A percentile compares a stretch with the other conserved stretches of the same genome.
Conservation (phyloP, 2,797 vertebrate species). For the Lacerta bilineata region DNA sequence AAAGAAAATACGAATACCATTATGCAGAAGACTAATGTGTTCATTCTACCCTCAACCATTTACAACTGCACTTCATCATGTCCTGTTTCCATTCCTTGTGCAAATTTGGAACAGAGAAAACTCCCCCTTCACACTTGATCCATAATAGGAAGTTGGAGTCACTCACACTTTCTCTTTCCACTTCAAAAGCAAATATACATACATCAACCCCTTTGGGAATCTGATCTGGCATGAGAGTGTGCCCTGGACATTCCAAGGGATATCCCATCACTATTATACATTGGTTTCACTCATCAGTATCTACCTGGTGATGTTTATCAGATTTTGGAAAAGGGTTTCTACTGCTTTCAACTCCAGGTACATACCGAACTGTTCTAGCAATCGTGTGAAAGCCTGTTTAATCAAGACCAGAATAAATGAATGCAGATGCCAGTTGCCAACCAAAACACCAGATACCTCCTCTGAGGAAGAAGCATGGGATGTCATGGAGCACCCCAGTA, state of each 20-base stretch:
- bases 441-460: no score
- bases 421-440: background rate
- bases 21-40: background rate
- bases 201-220: background rate
- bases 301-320: background rate
- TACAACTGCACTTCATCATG: background rate
- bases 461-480: no score
- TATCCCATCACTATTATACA: background rate
- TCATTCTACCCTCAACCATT: background rate
- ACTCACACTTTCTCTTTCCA: background rate
- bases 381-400: background rate
- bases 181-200: background rate
- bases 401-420: background rate
- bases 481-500: no score
- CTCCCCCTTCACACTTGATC: background rate
- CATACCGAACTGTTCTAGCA: background rate
- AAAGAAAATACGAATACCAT: background rate
- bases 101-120: background rate
- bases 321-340: background rate
- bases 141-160: background rate
- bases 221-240: background rate
- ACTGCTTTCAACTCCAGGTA: background rate
- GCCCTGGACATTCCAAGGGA: background rate
- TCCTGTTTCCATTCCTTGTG: background rate
- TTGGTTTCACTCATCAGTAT: background rate